These are phyloP conservation scores for Lichenostomus cassidix DNA, from an alignment of 2,113 vertebrate species.

Conservation along the genomic window DNA sequence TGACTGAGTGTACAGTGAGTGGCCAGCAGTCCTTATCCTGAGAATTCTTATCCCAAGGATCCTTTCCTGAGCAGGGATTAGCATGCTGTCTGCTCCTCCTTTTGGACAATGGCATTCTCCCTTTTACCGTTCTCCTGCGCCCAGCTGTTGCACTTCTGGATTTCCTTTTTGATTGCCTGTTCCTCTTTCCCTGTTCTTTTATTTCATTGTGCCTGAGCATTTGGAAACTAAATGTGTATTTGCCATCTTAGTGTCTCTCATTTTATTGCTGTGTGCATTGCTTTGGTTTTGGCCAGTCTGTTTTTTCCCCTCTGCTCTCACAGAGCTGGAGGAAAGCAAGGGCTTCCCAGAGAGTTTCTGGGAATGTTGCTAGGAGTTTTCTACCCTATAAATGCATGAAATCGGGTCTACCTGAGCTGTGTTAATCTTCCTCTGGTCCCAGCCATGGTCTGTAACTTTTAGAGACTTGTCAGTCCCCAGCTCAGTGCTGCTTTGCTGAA, in stretches of 20 bases:
- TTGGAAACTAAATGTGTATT: background rate
- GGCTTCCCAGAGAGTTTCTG: background rate
- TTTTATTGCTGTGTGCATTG: background rate
- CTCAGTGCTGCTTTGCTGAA: background rate
- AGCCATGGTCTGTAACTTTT: background rate
- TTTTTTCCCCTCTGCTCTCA: fast-evolving
- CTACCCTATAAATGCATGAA: background rate
- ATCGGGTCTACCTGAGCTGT: background rate
- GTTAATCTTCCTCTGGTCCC: background rate
- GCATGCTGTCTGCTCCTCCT: background rate
- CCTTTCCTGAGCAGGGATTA: background rate
- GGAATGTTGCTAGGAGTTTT: background rate
- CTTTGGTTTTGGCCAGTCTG: background rate
- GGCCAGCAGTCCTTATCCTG: background rate
- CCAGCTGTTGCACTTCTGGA: background rate
- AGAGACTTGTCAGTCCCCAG: background rate
- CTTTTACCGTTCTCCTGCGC: fast-evolving
- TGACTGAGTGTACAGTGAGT: fast-evolving
- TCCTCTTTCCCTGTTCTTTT: background rate
- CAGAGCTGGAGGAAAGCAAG: background rate
- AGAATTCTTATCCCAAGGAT: background rate
- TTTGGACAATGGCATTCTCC: background rate
- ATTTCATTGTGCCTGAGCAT: background rate
- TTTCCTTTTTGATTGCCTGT: background rate
- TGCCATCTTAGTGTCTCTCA: background rate